A percentile compares a stretch with the other conserved stretches of the same genome.
These are phyloP conservation scores for Vanessa tameamea DNA, from an alignment of 1,140 invertebrate genomes.

Conservation along the genomic window DNA sequence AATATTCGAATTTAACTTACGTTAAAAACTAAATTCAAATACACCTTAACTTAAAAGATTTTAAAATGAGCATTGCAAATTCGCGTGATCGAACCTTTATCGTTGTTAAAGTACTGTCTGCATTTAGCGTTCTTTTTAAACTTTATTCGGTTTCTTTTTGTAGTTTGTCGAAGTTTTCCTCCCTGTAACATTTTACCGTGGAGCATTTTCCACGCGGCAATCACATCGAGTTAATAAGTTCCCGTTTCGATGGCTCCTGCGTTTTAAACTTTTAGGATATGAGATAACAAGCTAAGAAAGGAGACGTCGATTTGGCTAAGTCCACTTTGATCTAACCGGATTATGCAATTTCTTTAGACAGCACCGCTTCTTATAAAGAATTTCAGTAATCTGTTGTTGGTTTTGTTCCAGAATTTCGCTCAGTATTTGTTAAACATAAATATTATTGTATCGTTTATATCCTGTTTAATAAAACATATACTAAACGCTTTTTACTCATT, in stretches of 20 bases:
- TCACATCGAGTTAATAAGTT: slow-evolving; percentile 81
- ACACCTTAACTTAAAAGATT: slow-evolving; percentile 24
- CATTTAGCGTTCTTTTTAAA: slow-evolving; percentile 77
- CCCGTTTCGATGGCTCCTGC: slow-evolving; percentile 75
- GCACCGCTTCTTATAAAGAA: background rate
- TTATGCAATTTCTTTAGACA: slow-evolving; percentile 32
- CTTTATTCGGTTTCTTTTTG: slow-evolving; percentile 70
- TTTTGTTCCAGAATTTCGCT: background rate
- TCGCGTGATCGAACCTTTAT: slow-evolving; percentile 38
- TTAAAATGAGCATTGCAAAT: slow-evolving; percentile 26
- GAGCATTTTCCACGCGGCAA: slow-evolving; percentile 71
- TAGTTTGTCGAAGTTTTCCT: slow-evolving; percentile 68
- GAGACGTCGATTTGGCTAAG: slow-evolving; percentile 74
- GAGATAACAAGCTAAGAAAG: slow-evolving; percentile 79
- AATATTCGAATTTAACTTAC: slow-evolving; percentile 19
- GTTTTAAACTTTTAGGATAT: slow-evolving; percentile 80
- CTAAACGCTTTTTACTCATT: too few relatives aligned
- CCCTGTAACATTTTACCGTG: slow-evolving; percentile 77
- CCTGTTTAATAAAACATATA: too few relatives aligned
- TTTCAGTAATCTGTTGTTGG: slow-evolving; percentile 8
- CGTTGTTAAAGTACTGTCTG: slow-evolving; percentile 58
- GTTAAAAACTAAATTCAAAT: slow-evolving; percentile 28
- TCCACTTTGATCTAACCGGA: slow-evolving; percentile 61
- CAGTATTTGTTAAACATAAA: background rate
- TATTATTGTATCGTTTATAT: background rate